Base-by-base conservation (phyloP, 2,888 invertebrate genomes). In the Leptopilina drosophilae region DNA sequence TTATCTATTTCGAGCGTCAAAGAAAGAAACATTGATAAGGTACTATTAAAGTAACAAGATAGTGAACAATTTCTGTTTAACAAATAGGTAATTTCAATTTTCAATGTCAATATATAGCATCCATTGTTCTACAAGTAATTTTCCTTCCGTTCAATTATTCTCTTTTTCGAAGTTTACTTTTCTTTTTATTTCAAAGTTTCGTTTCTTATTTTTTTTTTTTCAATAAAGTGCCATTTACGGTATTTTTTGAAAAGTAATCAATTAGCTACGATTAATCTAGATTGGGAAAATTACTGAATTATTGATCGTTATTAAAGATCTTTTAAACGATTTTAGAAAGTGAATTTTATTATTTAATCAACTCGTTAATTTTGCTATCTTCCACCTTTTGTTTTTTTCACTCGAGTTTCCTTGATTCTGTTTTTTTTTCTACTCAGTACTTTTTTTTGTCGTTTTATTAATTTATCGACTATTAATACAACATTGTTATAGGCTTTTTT, bases 51-150 rank as follows among this genome's bases (percentile, higher is more conserved):
- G 42, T 67, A 42, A 6, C 20, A 20, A 67, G 67, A 20, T 11
- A 6, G 20, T 49, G 12, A 11, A n/a, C 14, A 53, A 33, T 33
- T 56, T 56, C 53, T 73, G 33, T 49, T 53, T 33, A 73, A 73
- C 33, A 33, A 26, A 56, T n/a, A 73, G 26, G 56, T 33, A 73
- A 73, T 33, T n/a, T 49, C 33, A 53, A 73, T 73, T 40, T 53
- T 73, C 73, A 73, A 33, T 73, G 56, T 33, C 33, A 73, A 56
- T 14, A 73, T 33, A 26, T 33, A 33, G n/a, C n/a, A 73, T 33
- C 56, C 9, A 56, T 73, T 67, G 46, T 67, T 67, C 46, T 67
- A n/a, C 20, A 15, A 46, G n/a, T n/a, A 42, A 73, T 53, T 11
- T 33, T 56, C 56, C 33, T n/a, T 73, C 33, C 53, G n/a, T 26